A percentile compares a stretch with the other conserved stretches of the same genome.
Evolutionary conservation across 1,140 invertebrate genomes (phyloP).

Genomic region (Ips typographus): DNA sequence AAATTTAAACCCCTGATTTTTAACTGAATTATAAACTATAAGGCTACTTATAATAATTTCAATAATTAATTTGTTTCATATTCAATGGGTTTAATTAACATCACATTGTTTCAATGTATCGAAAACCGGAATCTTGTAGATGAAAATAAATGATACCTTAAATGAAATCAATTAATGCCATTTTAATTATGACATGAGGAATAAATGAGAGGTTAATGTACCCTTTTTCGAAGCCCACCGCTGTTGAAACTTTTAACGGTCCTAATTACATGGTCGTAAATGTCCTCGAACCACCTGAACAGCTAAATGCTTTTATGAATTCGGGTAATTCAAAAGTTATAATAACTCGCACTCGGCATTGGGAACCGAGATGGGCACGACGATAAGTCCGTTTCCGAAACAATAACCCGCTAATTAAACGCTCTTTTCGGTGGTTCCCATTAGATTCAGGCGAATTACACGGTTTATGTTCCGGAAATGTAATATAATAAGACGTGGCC

Average conservation of each 20-base stretch:
- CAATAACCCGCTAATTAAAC: slow-evolving; percentile 3
- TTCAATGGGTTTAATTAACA: too few species aligned
- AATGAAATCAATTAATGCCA: too few species aligned
- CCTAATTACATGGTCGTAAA: slow-evolving; percentile 1
- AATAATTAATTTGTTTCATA: too few species aligned
- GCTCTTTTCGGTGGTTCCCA: slow-evolving; percentile 4
- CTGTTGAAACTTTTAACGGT: neutral
- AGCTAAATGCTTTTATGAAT: slow-evolving; percentile 5
- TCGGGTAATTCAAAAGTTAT: slow-evolving; percentile 1
- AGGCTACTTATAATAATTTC: too few species aligned
- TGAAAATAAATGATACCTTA: too few species aligned
- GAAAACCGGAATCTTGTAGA: too few species aligned
- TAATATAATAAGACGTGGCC: neutral
- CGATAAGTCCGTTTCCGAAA: slow-evolving; percentile 3
- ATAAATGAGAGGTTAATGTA: slow-evolving; percentile 1
- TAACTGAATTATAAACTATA: too few species aligned
- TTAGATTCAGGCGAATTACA: slow-evolving; percentile 3
- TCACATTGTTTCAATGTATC: too few species aligned
- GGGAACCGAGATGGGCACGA: neutral
- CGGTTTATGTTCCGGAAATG: neutral
- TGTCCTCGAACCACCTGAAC: slow-evolving; percentile 4
- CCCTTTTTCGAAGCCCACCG: neutral
- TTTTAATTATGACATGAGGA: neutral
- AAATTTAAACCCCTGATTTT: too few species aligned
- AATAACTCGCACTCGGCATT: slow-evolving; percentile 2